A percentile compares a stretch with the other conserved stretches of the same genome.
Evolutionary conservation across 2,888 invertebrate species (phyloP).

Genomic region (Lithophane semibrunnea): DNA sequence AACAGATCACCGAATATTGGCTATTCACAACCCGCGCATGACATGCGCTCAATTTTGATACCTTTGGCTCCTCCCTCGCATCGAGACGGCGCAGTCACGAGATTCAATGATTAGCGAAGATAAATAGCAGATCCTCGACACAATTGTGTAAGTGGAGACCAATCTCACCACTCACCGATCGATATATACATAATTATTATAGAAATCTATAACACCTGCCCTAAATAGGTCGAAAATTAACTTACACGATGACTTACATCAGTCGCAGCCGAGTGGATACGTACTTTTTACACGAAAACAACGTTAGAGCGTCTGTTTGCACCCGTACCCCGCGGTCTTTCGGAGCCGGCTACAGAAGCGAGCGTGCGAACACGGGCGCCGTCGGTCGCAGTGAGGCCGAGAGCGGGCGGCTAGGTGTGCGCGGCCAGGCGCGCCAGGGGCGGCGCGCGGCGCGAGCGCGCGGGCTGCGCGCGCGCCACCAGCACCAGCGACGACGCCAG

Average conservation of each 20-base stretch:
- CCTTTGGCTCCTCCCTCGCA: slow-evolving; percentile 81
- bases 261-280: slow-evolving; percentile 32
- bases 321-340: neutral
- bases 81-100: slow-evolving; percentile 66
- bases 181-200: slow-evolving; percentile 67
- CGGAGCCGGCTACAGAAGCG: slow-evolving; percentile 14
- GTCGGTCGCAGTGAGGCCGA: neutral
- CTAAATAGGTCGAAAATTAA: slow-evolving; percentile 61
- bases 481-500: slow-evolving; percentile 23
- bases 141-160: slow-evolving; percentile 69
- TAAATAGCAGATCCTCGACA: slow-evolving; percentile 67
- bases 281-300: slow-evolving; percentile 40
- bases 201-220: slow-evolving; percentile 69
- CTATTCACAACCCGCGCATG: slow-evolving; percentile 83
- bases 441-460: slow-evolving; percentile 77
- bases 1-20: slow-evolving; percentile 76
- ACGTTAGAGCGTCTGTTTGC: slow-evolving; percentile 17
- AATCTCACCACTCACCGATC: slow-evolving; percentile 65
- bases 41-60: slow-evolving; percentile 79
- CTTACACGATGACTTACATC: slow-evolving; percentile 44
- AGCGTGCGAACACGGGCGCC: slow-evolving; percentile 19
- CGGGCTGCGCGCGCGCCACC: slow-evolving; percentile 86
- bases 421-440: slow-evolving; percentile 73
- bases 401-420: slow-evolving; percentile 68
- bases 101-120: slow-evolving; percentile 59